Percentiles rank a stretch among this genome's conserved stretches.
Evolutionary conservation across 2,113 vertebrate genomes (phyloP).

Genomic region (Vulpes lagopus): DNA sequence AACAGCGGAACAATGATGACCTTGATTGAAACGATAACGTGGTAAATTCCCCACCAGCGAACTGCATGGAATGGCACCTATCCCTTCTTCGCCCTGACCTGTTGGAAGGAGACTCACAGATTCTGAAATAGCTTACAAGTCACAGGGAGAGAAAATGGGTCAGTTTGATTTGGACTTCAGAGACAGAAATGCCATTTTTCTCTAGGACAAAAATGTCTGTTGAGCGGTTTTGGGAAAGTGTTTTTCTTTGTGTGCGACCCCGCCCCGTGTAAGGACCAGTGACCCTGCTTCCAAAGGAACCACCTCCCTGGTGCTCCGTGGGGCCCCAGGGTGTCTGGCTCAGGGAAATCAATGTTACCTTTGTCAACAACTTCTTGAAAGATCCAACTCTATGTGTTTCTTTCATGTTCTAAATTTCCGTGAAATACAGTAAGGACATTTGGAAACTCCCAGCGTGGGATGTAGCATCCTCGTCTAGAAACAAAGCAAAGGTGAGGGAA

Average conservation of each 20-base stretch:
- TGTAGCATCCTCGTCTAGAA: neutral
- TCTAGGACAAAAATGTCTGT: neutral
- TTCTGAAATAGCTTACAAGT: slow-evolving; percentile 75
- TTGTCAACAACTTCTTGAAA: neutral
- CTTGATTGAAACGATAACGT: slow-evolving; percentile 9
- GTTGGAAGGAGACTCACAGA: slow-evolving; percentile 72
- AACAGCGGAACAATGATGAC: slow-evolving; percentile 45
- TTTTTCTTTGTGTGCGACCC: neutral
- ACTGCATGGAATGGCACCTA: slow-evolving; percentile 42
- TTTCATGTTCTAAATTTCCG: neutral
- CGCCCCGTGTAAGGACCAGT: neutral
- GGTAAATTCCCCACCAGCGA: too few species aligned
- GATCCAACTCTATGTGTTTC: neutral
- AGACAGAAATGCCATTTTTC: slow-evolving; percentile 76
- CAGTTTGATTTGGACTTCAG: slow-evolving; percentile 78
- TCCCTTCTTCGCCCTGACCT: slow-evolving; percentile 74
- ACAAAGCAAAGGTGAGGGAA: neutral
- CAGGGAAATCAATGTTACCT: neutral
- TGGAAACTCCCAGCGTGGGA: neutral
- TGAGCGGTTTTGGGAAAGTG: neutral
- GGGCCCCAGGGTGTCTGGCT: neutral
- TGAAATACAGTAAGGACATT: neutral
- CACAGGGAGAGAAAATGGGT: slow-evolving; percentile 74
- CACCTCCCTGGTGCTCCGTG: rapidly evolving
- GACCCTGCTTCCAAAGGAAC: neutral